Evolutionary conservation across 2,888 invertebrate species (phyloP).

Genomic region (Hydropsyche betteni): DNA sequence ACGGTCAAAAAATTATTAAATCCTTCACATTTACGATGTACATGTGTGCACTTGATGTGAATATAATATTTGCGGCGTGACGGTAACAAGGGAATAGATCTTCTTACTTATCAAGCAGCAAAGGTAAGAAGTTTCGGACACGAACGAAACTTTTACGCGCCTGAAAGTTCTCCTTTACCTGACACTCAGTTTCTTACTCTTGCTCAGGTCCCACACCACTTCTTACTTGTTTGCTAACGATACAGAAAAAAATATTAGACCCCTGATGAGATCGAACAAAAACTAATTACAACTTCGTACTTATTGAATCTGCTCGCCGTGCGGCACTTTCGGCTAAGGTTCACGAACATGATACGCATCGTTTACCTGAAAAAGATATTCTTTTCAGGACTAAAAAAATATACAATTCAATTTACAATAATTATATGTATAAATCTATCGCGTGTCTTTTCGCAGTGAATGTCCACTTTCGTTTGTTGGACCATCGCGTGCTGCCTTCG

Average conservation of each 20-base stretch:
- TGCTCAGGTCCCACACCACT: background rate
- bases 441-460: conserved; percentile 17
- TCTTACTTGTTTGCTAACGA: conserved; percentile 27
- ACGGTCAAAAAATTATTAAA: no score
- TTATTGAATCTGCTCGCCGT: background rate
- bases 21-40: no score
- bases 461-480: conserved; percentile 11
- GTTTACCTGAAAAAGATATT: background rate
- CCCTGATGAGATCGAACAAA: conserved; percentile 30
- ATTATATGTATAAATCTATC: background rate
- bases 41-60: background rate
- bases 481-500: conserved; percentile 13
- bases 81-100: conserved; percentile 27
- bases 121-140: conserved; percentile 23
- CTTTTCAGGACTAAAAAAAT: background rate
- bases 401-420: background rate
- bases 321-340: background rate
- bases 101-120: conserved; percentile 11
- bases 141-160: conserved; percentile 5
- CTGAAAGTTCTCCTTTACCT: conserved; percentile 19
- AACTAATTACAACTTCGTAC: conserved; percentile 30
- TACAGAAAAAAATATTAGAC: conserved; percentile 33
- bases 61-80: conserved; percentile 17
- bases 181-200: conserved; percentile 14
- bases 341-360: background rate